Evolutionary conservation across 1,140 invertebrate species (phyloP).

Genomic region (Drosophila jambulina): DNA sequence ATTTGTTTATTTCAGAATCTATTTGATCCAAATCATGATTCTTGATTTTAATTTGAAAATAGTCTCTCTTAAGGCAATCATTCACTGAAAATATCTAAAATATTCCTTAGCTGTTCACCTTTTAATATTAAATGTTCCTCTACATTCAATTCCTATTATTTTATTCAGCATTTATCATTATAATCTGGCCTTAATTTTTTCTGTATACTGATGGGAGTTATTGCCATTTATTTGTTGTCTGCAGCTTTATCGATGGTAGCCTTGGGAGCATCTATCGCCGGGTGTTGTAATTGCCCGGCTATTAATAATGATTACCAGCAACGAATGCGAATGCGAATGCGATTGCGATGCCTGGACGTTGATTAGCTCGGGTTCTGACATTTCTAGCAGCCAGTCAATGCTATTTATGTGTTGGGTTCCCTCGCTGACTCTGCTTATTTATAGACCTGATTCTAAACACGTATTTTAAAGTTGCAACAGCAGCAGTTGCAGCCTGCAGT

Average conservation of each 20-base stretch:
- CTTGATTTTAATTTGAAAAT: neutral
- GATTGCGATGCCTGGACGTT: slow-evolving; percentile 46
- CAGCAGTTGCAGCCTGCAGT: slow-evolving; percentile 18
- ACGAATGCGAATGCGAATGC: slow-evolving; percentile 46
- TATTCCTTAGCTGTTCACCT: too few species aligned
- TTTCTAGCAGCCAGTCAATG: slow-evolving; percentile 69
- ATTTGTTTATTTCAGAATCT: neutral
- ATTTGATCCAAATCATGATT: too few species aligned
- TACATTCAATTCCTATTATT: neutral
- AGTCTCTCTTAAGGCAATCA: too few species aligned
- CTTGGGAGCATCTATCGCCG: slow-evolving; percentile 58
- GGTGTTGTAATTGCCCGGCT: slow-evolving; percentile 74
- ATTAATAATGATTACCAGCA: slow-evolving; percentile 78
- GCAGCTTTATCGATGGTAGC: slow-evolving; percentile 37
- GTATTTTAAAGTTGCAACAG: slow-evolving; percentile 52
- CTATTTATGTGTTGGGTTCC: slow-evolving; percentile 66
- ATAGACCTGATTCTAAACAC: slow-evolving; percentile 75
- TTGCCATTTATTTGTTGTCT: slow-evolving; percentile 35
- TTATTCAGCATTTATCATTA: neutral
- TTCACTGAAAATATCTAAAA: too few species aligned
- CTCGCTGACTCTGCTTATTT: slow-evolving; percentile 59
- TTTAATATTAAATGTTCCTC: too few species aligned
- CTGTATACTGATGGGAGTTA: slow-evolving; percentile 5
- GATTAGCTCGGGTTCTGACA: slow-evolving; percentile 70
- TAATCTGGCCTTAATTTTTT: neutral